Percentiles rank a stretch among this genome's conserved stretches.
Evolutionary conservation across 2,888 invertebrate genomes (phyloP).

Genomic region (Ptychoptera contaminata): DNA sequence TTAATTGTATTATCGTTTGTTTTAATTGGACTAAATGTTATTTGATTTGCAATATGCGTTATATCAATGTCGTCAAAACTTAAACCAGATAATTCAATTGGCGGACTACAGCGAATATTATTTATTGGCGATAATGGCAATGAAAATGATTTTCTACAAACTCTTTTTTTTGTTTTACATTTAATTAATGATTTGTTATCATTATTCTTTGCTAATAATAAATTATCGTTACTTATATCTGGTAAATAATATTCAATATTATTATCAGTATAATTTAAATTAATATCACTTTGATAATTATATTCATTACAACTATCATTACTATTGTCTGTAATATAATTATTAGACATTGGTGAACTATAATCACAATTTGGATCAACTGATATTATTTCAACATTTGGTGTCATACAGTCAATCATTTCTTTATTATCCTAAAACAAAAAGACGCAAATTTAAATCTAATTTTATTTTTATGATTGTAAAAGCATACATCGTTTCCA

Average conservation of each 20-base stretch:
- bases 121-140: not conserved
- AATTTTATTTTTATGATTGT: constrained; percentile 1
- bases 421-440: constrained; percentile 2
- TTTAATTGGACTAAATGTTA: not conserved
- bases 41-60: not conserved
- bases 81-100: constrained; percentile 2
- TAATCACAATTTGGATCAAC: constrained; percentile 19
- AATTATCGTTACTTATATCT: not conserved
- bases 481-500: not conserved
- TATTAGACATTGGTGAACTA: constrained; percentile 12
- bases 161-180: not conserved
- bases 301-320: constrained; percentile 7
- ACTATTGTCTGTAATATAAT: not conserved
- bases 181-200: not conserved
- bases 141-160: not conserved
- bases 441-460: not conserved
- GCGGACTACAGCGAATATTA: not conserved
- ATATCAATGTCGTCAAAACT: constrained; percentile 1
- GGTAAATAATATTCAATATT: not conserved
- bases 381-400: constrained; percentile 18
- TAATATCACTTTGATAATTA: constrained; percentile 16
- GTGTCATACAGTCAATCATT: constrained; percentile 14
- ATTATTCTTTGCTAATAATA: not conserved
- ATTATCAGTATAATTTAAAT: constrained; percentile 1
- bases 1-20: not conserved